A percentile compares a stretch with the other conserved stretches of the same genome.
Conservation (phyloP, 2,113 vertebrate genomes). For the Pleuronectes platessa region DNA sequence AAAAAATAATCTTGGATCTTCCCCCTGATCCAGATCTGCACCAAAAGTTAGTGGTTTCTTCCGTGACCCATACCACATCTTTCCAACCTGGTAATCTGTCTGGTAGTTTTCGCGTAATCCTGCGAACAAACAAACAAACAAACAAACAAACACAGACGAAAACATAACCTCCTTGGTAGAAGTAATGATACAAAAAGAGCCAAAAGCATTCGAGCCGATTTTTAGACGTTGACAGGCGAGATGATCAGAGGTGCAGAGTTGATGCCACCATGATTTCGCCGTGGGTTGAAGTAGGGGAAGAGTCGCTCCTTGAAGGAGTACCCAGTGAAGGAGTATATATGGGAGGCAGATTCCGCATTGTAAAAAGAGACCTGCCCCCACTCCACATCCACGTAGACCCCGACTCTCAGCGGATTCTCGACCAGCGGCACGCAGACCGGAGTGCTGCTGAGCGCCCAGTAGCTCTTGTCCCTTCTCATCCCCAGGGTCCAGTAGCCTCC, state of each 20-base stretch:
- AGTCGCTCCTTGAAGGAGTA: constrained; percentile 82
- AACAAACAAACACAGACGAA: not conserved
- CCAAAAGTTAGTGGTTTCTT: not conserved
- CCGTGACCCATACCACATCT: too few relatives aligned
- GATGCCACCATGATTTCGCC: constrained; percentile 53
- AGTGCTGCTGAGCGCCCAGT: constrained; percentile 68
- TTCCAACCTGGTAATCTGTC: not conserved
- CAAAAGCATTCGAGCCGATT: not conserved
- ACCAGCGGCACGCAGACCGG: constrained; percentile 68
- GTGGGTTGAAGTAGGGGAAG: constrained; percentile 84
- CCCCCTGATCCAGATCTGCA: not conserved
- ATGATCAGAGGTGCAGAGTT: constrained; percentile 75
- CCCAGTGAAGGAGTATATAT: constrained; percentile 86
- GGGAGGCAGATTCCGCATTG: constrained; percentile 68
- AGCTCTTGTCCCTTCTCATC: constrained; percentile 57
- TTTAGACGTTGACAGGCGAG: constrained; percentile 38
- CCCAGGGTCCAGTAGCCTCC: constrained; percentile 78
- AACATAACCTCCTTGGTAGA: not conserved
- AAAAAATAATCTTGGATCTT: not conserved
- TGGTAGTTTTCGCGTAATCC: not conserved
- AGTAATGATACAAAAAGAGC: not conserved
- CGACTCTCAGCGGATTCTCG: constrained; percentile 79
- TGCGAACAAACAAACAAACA: not conserved
- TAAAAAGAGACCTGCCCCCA: constrained; percentile 87
- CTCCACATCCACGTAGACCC: constrained; percentile 87